Percentiles rank a stretch among this genome's conserved stretches.
These are phyloP conservation scores for Pseudochromis fuscus DNA, from an alignment of 2,797 vertebrate genomes.

Conservation along the genomic window DNA sequence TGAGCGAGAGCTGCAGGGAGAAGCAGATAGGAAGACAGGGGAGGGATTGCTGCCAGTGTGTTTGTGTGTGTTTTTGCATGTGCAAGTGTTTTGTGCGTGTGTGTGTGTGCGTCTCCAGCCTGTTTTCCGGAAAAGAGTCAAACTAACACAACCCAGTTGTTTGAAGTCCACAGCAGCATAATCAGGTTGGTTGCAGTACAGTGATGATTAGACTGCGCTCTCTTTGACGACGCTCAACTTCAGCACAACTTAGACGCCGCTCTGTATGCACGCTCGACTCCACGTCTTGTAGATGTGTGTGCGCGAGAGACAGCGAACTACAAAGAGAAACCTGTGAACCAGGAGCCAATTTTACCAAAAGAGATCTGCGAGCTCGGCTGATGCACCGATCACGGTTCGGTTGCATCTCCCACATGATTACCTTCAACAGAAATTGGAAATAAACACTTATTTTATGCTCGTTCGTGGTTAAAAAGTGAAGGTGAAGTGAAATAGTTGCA, in stretches of 20 bases:
- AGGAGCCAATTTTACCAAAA: not conserved
- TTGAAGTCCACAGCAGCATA: constrained; percentile 63
- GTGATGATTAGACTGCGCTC: constrained; percentile 44
- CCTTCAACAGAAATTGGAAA: not conserved
- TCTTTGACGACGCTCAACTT: constrained; percentile 34
- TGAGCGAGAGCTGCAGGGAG: constrained; percentile 67
- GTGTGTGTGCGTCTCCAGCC: constrained; percentile 15
- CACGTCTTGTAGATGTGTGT: not conserved
- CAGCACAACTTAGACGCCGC: constrained; percentile 20
- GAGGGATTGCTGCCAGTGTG: constrained; percentile 48
- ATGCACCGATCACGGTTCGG: not conserved
- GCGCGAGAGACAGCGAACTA: not conserved
- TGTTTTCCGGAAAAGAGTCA: constrained; percentile 50
- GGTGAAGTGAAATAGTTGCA: not conserved
- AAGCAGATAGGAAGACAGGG: constrained; percentile 62
- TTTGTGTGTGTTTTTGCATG: constrained; percentile 36
- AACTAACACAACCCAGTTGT: constrained; percentile 62
- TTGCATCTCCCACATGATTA: not conserved
- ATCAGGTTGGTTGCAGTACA: constrained; percentile 60
- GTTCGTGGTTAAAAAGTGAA: not conserved
- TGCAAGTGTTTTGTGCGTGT: constrained; percentile 32
- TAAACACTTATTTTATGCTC: not conserved
- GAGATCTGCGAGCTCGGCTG: constrained; percentile 12
- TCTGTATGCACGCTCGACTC: not conserved
- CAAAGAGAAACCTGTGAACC: not conserved